Percentiles rank a stretch among this genome's conserved stretches.
Evolutionary conservation across 2,113 vertebrate species (phyloP).

Genomic region (Thermophis baileyi): DNA sequence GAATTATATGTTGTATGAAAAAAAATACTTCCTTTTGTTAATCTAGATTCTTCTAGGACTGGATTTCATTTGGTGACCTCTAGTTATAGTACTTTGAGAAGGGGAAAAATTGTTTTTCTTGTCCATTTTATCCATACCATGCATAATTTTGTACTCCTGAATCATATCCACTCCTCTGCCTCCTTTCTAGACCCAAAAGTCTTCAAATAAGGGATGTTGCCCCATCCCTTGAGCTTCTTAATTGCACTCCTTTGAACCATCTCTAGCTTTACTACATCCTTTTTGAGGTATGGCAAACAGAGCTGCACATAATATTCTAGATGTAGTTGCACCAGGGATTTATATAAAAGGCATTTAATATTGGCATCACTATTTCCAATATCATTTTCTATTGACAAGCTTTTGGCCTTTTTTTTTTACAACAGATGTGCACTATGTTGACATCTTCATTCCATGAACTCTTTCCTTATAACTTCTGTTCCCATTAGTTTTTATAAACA

Average conservation of each 20-base stretch:
- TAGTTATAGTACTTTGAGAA: neutral
- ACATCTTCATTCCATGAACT: neutral
- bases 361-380: neutral
- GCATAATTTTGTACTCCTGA: neutral
- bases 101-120: neutral
- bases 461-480: neutral
- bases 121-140: neutral
- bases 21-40: neutral
- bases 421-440: neutral
- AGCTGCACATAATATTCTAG: neutral
- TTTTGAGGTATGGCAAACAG: neutral
- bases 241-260: neutral
- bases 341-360: neutral
- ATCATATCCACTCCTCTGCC: neutral
- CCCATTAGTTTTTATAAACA: neutral
- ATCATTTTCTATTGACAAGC: neutral
- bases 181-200: neutral
- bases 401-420: neutral
- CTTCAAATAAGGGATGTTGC: neutral
- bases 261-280: neutral
- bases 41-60: neutral
- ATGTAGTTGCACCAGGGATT: neutral
- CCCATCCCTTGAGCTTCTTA: neutral
- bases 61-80: neutral
- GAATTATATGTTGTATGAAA: neutral